Base-by-base conservation (phyloP, 1,140 invertebrate genomes). In the Rhagoletis zephyria region DNA sequence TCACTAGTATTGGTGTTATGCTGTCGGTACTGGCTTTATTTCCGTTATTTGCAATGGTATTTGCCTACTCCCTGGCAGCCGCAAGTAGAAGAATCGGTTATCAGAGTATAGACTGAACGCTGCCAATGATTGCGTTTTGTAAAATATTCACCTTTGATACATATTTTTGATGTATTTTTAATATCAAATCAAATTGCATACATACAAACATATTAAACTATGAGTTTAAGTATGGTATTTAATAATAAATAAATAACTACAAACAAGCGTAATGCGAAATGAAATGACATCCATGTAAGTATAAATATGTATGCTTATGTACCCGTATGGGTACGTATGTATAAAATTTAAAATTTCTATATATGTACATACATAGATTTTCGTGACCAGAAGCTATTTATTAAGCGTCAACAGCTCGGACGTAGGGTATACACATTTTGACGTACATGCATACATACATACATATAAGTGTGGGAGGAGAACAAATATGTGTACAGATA, bases 11-110 rank as follows among this genome's bases (percentile, higher is more conserved):
- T 45, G 88, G 88, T 45, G 88, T 85, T 45, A 63, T 85, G 45
- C 81, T 87, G n/a, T 88, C 88, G 0, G 88, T 65, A 5, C 67
- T 88, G 40, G 88, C 88, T 4, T 63, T 88, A n/a, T 87, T 87
- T 87, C 88, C 88, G 6, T 16, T 88, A 3, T 87, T 88, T 30
- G 88, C 87, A 6, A 87, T 87, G 70, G 61, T 88, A 3, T 87
- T 88, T n/a, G 65, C 88, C 1, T 87, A 85, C 12, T 81, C 74
- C 5, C 48, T 81, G 48, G 74, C 74, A 0, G 51, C 74, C 16
- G 74, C 74, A 56, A 81, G 14, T 10, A 51, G 74, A 81, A 51
- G 74, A 19, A 81, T 81, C 3, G 74, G 51, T n/a, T 81, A 81
- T n/a, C 74, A 81, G 4, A 51, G 48, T 4, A 81, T 81, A 4